A percentile compares a stretch with the other conserved stretches of the same genome.
phyloP scores from a whole-genome alignment of 2,113 vertebrate genomes.

The Herpailurus yagouaroundi region DNA sequence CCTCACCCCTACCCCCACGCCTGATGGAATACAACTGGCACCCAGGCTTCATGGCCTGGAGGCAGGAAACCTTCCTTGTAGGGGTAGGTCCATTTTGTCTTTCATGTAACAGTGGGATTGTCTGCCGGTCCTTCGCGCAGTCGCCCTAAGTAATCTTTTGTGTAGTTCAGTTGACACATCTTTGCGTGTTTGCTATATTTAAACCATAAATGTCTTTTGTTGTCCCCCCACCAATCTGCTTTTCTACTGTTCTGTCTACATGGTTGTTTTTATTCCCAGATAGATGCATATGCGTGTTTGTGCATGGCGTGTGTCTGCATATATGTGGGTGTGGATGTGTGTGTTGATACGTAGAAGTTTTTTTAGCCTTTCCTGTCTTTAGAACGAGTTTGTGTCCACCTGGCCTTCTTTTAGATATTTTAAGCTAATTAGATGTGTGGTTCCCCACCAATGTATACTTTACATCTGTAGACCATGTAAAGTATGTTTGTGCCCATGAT shows the following conservation, averaged over 20 bases:
- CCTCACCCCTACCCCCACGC: not conserved
- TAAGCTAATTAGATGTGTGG: constrained; percentile 85
- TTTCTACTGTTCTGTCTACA: constrained; percentile 76
- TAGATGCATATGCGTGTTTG: constrained; percentile 53
- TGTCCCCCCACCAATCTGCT: constrained; percentile 61
- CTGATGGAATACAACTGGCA: constrained; percentile 53
- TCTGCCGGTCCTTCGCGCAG: constrained; percentile 73
- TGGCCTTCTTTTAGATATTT: constrained; percentile 81
- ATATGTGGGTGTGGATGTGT: constrained; percentile 41
- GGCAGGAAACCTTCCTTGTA: constrained; percentile 60
- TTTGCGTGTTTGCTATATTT: constrained; percentile 74
- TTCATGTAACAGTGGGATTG: constrained; percentile 80
- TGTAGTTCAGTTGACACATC: constrained; percentile 63
- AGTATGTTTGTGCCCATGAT: constrained; percentile 91
- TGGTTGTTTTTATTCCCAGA: constrained; percentile 77
- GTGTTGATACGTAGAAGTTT: constrained; percentile 62
- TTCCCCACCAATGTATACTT: constrained; percentile 89
- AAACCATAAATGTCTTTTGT: constrained; percentile 65
- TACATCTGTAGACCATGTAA: constrained; percentile 88
- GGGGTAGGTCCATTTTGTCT: constrained; percentile 88
- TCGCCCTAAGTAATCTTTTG: constrained; percentile 70
- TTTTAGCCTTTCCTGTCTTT: constrained; percentile 68
- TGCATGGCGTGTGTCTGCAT: constrained; percentile 50
- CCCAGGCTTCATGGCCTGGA: constrained; percentile 60
- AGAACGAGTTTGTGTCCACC: constrained; percentile 77